Conservation (phyloP, 2,113 vertebrate genomes). For the Narcine bancroftii region DNA sequence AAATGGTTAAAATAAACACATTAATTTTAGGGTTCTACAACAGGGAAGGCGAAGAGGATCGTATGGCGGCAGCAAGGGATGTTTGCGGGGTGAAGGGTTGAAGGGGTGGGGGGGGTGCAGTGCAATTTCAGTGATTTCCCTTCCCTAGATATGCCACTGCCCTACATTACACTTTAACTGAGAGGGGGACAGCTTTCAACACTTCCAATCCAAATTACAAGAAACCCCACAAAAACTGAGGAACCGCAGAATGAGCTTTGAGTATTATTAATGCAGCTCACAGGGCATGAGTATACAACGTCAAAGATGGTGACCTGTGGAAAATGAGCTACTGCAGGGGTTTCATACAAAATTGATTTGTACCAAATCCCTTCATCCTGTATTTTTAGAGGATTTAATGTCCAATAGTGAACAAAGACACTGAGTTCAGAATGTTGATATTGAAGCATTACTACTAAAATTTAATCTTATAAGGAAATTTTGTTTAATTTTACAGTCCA, state of each 20-base stretch:
- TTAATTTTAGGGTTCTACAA: too few species aligned
- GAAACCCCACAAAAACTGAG: neutral
- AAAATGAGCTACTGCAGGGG: neutral
- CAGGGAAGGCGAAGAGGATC: too few species aligned
- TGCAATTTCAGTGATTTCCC: too few species aligned
- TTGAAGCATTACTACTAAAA: neutral
- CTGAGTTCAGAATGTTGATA: neutral
- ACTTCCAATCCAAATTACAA: neutral
- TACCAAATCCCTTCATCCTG: neutral
- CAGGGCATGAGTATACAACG: neutral
- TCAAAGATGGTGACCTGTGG: neutral
- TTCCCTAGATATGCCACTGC: too few species aligned
- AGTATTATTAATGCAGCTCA: neutral
- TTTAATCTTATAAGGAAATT: neutral
- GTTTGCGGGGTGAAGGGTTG: too few species aligned
- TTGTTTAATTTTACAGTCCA: neutral
- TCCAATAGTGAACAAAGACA: neutral
- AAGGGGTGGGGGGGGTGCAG: too few species aligned
- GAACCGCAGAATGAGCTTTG: neutral
- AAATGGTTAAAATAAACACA: slow-evolving; percentile 29
- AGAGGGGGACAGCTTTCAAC: neutral
- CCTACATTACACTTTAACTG: neutral
- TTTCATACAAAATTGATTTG: too few species aligned
- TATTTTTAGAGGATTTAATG: neutral
- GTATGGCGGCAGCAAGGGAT: too few species aligned